A percentile compares a stretch with the other conserved stretches of the same genome.
These are phyloP conservation scores for Crocallis elinguaria DNA, from an alignment of 2,888 invertebrate genomes.

Conservation along the genomic window DNA sequence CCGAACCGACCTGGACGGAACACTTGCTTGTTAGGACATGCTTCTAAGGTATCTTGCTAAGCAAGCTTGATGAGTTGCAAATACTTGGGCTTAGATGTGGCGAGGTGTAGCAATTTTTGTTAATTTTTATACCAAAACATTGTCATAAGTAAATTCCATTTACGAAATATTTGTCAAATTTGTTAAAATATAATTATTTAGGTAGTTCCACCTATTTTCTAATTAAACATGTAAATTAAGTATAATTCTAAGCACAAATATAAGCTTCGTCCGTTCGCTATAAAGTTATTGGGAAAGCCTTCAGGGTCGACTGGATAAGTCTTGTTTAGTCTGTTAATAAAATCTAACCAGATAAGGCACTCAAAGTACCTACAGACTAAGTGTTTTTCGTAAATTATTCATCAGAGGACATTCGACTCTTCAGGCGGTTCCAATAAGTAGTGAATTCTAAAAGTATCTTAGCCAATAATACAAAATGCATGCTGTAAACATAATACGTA, in stretches of 20 bases:
- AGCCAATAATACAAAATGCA: conserved; percentile 13
- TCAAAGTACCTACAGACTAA: not conserved
- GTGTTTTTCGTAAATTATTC: not conserved
- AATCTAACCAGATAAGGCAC: conserved; percentile 8
- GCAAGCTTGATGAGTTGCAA: not conserved
- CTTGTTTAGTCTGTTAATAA: conserved; percentile 20
- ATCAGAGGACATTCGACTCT: conserved; percentile 1
- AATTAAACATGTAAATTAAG: not conserved
- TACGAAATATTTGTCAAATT: no score
- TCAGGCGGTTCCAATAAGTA: conserved; percentile 2
- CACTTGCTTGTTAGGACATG: conserved; percentile 5
- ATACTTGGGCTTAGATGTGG: not conserved
- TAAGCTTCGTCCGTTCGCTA: conserved; percentile 20
- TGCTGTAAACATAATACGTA: conserved; percentile 16
- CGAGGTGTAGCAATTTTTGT: no score
- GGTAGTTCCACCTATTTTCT: not conserved
- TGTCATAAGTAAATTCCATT: no score
- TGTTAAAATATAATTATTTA: no score
- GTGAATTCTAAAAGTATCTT: not conserved
- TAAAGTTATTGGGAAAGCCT: conserved; percentile 27
- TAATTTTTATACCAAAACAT: no score
- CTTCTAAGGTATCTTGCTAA: not conserved
- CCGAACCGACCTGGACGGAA: conserved; percentile 72
- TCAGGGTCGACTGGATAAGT: conserved; percentile 33
- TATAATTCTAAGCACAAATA: conserved; percentile 19